These are phyloP conservation scores for Vanacampus margaritifer DNA, from an alignment of 2,113 vertebrate genomes.

Conservation along the genomic window DNA sequence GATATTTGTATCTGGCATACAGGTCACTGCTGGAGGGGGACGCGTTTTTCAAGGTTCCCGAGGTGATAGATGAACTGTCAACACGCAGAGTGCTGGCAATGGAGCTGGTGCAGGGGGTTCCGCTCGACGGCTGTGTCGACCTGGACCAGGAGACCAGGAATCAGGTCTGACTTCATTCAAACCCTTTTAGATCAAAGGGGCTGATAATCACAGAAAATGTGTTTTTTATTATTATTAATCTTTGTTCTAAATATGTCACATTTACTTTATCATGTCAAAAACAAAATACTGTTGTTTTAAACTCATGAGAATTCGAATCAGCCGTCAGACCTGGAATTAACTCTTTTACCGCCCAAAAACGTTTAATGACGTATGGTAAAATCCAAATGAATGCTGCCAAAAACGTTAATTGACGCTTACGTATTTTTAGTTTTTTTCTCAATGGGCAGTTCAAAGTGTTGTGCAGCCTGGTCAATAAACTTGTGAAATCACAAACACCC, in stretches of 20 bases:
- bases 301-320: background rate
- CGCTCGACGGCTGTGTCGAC: slow-evolving; percentile 79
- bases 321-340: too few relatives aligned
- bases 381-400: too few relatives aligned
- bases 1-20: background rate
- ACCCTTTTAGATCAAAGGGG: background rate
- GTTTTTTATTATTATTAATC: background rate
- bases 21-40: slow-evolving; percentile 76
- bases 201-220: background rate
- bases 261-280: background rate
- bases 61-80: slow-evolving; percentile 79
- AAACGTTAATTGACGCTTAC: too few relatives aligned
- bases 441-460: too few relatives aligned
- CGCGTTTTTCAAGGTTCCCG: slow-evolving; percentile 77
- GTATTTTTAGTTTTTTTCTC: too few relatives aligned
- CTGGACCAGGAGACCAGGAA: slow-evolving; percentile 83
- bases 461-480: too few relatives aligned
- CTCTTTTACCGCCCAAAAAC: too few relatives aligned
- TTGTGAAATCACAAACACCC: too few relatives aligned
- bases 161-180: slow-evolving; percentile 57
- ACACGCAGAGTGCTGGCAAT: slow-evolving; percentile 75
- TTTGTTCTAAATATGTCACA: background rate
- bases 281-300: background rate
- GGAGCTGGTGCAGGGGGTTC: slow-evolving; percentile 81
- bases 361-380: too few relatives aligned